phyloP scores from a whole-genome alignment of 2,888 invertebrate genomes.

The Luperina nickerlii region DNA sequence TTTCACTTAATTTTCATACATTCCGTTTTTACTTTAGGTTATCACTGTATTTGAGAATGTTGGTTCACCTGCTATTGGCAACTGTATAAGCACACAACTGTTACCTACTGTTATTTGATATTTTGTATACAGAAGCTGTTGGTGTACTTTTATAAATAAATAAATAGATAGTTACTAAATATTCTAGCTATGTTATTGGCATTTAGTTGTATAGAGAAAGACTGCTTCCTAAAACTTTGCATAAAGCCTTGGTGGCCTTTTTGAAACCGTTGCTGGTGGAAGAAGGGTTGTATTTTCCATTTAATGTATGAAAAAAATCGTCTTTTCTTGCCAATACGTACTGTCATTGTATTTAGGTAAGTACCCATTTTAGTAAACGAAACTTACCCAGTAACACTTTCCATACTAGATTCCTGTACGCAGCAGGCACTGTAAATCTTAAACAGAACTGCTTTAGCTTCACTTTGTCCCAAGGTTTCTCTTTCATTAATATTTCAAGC shows the following conservation, averaged over 20 bases:
- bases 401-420: constrained; percentile 95
- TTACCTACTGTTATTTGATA: no score
- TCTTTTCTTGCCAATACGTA: background rate
- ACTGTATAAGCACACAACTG: no score
- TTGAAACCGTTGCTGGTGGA: background rate
- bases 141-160: no score
- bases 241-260: background rate
- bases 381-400: constrained; percentile 94
- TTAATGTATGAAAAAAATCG: background rate
- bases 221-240: background rate
- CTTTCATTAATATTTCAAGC: constrained; percentile 96
- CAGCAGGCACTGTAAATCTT: constrained; percentile 95
- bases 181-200: background rate
- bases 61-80: no score
- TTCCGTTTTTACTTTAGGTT: no score
- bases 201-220: background rate
- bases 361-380: background rate
- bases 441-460: constrained; percentile 96
- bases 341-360: background rate
- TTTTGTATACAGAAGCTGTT: no score
- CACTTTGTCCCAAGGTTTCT: constrained; percentile 94
- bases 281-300: background rate
- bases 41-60: no score
- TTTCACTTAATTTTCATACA: no score
- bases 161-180: background rate